Conservation (phyloP, 1,140 invertebrate genomes). For the Drosophila chauvacae region DNA sequence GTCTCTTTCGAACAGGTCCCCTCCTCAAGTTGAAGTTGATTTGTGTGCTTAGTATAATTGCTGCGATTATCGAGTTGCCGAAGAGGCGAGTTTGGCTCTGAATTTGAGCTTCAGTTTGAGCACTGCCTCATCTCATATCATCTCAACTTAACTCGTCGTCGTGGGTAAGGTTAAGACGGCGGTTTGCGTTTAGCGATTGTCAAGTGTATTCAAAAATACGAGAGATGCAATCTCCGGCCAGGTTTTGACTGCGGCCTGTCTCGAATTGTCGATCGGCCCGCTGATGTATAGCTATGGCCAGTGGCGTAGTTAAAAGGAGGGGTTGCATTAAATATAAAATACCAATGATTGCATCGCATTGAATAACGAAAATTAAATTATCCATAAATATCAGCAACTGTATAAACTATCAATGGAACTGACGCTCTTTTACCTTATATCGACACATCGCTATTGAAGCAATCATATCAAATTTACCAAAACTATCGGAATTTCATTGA, state of each 20-base stretch:
- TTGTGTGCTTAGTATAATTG: constrained; percentile 73
- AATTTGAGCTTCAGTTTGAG: constrained; percentile 5
- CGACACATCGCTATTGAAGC: too few species aligned
- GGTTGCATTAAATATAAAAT: neutral
- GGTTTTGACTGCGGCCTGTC: constrained; percentile 50
- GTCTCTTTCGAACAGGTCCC: constrained; percentile 24
- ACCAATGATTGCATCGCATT: too few species aligned
- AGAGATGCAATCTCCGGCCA: constrained; percentile 53
- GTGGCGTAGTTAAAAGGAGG: constrained; percentile 12
- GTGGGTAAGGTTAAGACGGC: constrained; percentile 65
- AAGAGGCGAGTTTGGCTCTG: constrained; percentile 32
- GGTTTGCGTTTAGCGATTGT: constrained; percentile 67
- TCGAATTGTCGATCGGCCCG: constrained; percentile 21
- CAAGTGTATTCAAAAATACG: constrained; percentile 66
- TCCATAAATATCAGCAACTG: too few species aligned
- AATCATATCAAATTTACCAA: too few species aligned
- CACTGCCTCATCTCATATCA: constrained; percentile 1
- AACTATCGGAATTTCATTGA: too few species aligned
- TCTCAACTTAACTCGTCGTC: constrained; percentile 1
- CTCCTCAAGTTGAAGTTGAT: constrained; percentile 57
- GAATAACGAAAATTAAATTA: too few species aligned
- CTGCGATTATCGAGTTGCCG: constrained; percentile 60
- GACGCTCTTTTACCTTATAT: too few species aligned
- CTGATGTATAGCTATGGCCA: constrained; percentile 14
- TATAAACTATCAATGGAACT: too few species aligned